A percentile compares a stretch with the other conserved stretches of the same genome.
phyloP scores from a whole-genome alignment of 2,797 vertebrate species.

The Oryzias sinensis region DNA sequence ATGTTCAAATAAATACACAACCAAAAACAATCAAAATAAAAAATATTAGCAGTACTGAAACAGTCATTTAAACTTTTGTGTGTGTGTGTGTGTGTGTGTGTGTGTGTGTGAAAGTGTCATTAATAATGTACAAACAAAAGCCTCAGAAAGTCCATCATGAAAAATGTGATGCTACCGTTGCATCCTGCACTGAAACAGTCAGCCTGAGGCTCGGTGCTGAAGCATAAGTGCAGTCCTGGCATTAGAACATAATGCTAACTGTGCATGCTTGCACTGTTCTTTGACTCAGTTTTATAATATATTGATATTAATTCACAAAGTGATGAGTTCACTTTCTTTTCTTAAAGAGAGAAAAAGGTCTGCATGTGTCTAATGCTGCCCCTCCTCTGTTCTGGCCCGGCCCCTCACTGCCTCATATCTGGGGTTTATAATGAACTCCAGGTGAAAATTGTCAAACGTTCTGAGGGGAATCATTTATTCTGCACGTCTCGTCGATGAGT shows the following conservation, averaged over 20 bases:
- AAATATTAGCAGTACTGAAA: slow-evolving; percentile 8
- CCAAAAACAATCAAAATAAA: not conserved
- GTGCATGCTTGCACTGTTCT: slow-evolving; percentile 37
- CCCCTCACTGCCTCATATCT: slow-evolving; percentile 8
- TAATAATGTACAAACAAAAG: slow-evolving; percentile 40
- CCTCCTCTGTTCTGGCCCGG: slow-evolving; percentile 3
- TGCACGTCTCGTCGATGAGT: slow-evolving; percentile 17
- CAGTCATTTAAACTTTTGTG: slow-evolving; percentile 10
- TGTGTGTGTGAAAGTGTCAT: slow-evolving; percentile 29
- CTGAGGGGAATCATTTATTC: slow-evolving; percentile 37
- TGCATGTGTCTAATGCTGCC: slow-evolving; percentile 22
- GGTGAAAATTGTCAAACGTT: slow-evolving; percentile 52
- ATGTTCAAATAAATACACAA: not conserved
- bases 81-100: slow-evolving; percentile 25
- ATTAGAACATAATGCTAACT: slow-evolving; percentile 47
- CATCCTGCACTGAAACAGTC: slow-evolving; percentile 36
- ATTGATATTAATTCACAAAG: slow-evolving; percentile 52
- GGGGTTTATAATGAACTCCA: slow-evolving; percentile 13
- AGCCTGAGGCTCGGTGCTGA: slow-evolving; percentile 12
- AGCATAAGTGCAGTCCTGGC: slow-evolving; percentile 50
- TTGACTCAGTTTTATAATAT: slow-evolving; percentile 38
- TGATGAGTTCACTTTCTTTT: slow-evolving; percentile 29
- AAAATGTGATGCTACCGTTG: slow-evolving; percentile 41
- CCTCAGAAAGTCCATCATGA: slow-evolving; percentile 22
- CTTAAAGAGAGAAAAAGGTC: slow-evolving; percentile 31